Evolutionary conservation across 2,113 vertebrate genomes (phyloP).

Genomic region (Sardina pilchardus): DNA sequence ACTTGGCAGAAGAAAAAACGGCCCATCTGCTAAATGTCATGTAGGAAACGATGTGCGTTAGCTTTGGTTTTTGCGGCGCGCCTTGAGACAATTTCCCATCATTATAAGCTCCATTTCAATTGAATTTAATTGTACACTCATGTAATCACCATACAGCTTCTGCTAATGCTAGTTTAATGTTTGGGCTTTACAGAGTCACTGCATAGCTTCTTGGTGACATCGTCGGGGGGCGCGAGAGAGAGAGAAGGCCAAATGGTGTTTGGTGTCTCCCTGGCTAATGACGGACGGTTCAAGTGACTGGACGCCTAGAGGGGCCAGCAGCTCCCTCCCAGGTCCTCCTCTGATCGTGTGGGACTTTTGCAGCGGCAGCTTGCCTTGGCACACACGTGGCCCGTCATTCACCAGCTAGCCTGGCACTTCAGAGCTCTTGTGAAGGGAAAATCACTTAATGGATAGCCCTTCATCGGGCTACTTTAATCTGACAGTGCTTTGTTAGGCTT

Average conservation of each 20-base stretch:
- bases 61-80: neutral
- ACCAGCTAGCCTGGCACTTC: neutral
- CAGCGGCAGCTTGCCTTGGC: too few species aligned
- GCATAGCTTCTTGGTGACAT: neutral
- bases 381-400: neutral
- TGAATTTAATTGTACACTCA: neutral
- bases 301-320: too few species aligned
- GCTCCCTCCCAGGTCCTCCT: neutral
- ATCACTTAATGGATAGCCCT: neutral
- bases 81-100: neutral
- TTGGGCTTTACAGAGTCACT: neutral
- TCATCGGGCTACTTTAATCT: neutral
- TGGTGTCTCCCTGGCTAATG: neutral
- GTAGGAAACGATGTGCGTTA: neutral
- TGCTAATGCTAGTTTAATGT: neutral
- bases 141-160: neutral
- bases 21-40: neutral
- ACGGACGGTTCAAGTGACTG: neutral
- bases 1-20: neutral
- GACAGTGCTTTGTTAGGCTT: neutral
- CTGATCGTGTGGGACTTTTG: neutral
- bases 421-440: neutral
- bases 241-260: neutral
- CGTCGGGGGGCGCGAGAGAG: too few species aligned
- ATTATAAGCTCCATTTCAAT: neutral